Percentiles rank a stretch among this genome's conserved stretches.
Conservation (phyloP, 2,113 vertebrate species). For the Craseonycteris thonglongyai region DNA sequence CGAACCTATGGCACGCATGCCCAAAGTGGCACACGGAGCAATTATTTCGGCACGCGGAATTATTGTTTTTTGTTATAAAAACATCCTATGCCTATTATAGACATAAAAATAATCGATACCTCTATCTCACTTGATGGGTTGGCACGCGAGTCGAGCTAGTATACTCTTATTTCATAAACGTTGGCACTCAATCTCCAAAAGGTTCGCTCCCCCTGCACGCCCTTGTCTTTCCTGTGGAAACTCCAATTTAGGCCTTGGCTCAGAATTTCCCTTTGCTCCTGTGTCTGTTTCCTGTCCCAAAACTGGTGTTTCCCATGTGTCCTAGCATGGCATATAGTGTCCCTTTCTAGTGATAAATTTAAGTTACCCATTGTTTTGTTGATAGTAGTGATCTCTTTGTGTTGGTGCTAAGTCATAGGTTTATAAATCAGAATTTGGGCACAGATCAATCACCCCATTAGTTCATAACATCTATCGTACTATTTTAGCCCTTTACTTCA, state of each 20-base stretch:
- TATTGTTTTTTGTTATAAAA: too few species aligned
- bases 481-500: background rate
- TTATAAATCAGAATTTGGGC: background rate
- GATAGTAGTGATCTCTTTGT: background rate
- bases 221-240: background rate
- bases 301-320: background rate
- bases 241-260: background rate
- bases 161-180: too few species aligned
- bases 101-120: too few species aligned
- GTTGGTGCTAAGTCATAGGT: background rate
- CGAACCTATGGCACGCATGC: too few species aligned
- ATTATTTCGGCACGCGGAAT: too few species aligned
- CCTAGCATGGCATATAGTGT: rapidly evolving
- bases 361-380: background rate
- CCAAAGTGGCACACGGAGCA: too few species aligned
- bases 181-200: too few species aligned
- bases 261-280: background rate
- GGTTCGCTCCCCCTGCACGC: too few species aligned
- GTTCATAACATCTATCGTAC: background rate
- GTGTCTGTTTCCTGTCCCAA: background rate
- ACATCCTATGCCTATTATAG: too few species aligned
- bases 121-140: too few species aligned
- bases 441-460: background rate
- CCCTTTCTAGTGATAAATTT: background rate
- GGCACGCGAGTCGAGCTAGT: too few species aligned